Conservation (phyloP, 2,797 vertebrate genomes). For the Semotilus atromaculatus region DNA sequence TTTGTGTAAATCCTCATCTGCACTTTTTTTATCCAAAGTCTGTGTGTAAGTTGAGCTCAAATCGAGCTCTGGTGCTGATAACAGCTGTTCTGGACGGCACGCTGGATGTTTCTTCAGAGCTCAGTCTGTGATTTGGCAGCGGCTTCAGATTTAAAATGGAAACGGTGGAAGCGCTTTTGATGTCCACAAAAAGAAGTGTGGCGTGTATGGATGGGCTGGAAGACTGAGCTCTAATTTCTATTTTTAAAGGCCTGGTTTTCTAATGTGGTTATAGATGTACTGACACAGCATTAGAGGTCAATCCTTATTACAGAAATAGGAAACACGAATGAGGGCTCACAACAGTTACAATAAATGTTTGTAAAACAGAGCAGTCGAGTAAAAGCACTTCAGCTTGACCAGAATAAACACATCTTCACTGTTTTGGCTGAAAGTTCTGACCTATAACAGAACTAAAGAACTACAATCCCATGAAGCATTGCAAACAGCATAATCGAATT, state of each 20-base stretch:
- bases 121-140: constrained; percentile 84
- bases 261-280: constrained; percentile 11
- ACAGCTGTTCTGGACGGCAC: neutral
- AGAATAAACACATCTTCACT: neutral
- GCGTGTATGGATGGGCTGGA: constrained; percentile 16
- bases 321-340: neutral
- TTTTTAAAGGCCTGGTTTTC: constrained; percentile 77
- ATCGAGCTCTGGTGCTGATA: neutral
- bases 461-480: neutral
- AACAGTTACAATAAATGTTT: neutral
- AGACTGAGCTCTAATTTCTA: constrained; percentile 83
- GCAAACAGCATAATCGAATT: neutral
- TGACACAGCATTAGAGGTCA: neutral
- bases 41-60: neutral
- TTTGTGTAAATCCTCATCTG: neutral
- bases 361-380: neutral
- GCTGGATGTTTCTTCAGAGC: constrained; percentile 61
- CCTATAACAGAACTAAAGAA: neutral
- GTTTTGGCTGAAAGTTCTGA: too few species aligned
- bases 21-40: neutral
- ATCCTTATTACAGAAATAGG: neutral
- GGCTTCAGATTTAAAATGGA: constrained; percentile 79
- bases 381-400: neutral
- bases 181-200: constrained; percentile 75
- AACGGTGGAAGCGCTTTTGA: constrained; percentile 84